These are phyloP conservation scores for Tokudaia muenninki DNA, from an alignment of 2,797 vertebrate genomes.

Conservation along the genomic window DNA sequence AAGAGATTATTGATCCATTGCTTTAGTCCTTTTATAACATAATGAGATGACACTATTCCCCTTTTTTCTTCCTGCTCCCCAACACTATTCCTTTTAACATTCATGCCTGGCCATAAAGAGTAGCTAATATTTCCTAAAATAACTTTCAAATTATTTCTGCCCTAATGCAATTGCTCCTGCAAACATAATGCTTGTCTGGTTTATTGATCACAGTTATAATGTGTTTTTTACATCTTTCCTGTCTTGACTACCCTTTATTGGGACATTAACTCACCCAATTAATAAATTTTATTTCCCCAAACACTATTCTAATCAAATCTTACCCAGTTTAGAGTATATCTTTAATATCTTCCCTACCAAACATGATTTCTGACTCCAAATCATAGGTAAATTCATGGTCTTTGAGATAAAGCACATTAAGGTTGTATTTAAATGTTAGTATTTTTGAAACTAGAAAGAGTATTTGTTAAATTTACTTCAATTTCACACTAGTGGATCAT, in stretches of 20 bases:
- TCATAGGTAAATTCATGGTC: neutral
- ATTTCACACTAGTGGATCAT: neutral
- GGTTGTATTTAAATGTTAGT: neutral
- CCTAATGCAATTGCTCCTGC: constrained; percentile 66
- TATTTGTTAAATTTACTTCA: constrained; percentile 52
- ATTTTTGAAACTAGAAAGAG: constrained; percentile 9
- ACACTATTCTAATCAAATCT: constrained; percentile 66
- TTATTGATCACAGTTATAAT: constrained; percentile 73
- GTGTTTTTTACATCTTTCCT: constrained; percentile 49
- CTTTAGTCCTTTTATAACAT: neutral
- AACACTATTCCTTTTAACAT: constrained; percentile 26
- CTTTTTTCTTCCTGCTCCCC: neutral
- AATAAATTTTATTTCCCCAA: constrained; percentile 75
- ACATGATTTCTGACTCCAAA: constrained; percentile 27
- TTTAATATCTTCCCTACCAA: constrained; percentile 65
- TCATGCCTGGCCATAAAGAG: constrained; percentile 8
- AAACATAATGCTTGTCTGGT: constrained; percentile 18
- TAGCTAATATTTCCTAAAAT: constrained; percentile 57
- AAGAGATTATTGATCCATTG: neutral
- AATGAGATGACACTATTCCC: neutral
- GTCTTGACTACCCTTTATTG: constrained; percentile 65
- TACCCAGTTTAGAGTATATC: constrained; percentile 62
- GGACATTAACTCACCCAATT: constrained; percentile 73
- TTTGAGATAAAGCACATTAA: constrained; percentile 12
- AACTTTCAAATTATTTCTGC: constrained; percentile 70